These are phyloP conservation scores for Tautogolabrus adspersus DNA, from an alignment of 2,113 vertebrate genomes.

Conservation along the genomic window DNA sequence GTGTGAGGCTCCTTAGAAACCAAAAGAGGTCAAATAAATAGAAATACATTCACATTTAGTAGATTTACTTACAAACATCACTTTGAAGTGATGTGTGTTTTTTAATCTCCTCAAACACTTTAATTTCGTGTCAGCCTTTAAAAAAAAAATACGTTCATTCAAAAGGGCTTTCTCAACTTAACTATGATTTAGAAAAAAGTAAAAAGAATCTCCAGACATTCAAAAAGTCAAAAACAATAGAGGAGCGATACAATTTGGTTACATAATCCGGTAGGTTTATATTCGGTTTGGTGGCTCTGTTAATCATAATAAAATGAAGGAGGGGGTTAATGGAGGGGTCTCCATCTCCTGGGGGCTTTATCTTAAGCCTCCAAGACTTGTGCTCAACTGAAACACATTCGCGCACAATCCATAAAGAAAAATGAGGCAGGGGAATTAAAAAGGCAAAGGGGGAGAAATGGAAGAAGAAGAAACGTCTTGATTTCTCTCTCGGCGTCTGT, in stretches of 20 bases:
- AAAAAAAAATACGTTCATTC: background rate
- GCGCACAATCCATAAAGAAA: constrained; percentile 43
- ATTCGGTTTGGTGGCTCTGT: constrained; percentile 22
- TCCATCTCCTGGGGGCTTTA: constrained; percentile 24
- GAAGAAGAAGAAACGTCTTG: constrained; percentile 37
- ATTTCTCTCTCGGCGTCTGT: constrained; percentile 65
- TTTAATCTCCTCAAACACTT: background rate
- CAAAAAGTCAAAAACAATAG: constrained; percentile 3
- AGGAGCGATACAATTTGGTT: constrained; percentile 27
- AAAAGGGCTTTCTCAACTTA: background rate
- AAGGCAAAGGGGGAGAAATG: background rate
- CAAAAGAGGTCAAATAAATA: background rate
- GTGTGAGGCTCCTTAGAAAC: background rate
- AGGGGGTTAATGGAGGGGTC: constrained; percentile 19
- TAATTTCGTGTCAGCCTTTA: background rate
- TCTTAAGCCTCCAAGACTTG: constrained; percentile 24
- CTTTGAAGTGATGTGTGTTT: background rate
- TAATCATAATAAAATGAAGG: constrained; percentile 32
- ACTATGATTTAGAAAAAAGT: background rate
- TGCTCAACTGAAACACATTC: constrained; percentile 51
- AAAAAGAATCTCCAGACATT: constrained; percentile 11
- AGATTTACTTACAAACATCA: constrained; percentile 1
- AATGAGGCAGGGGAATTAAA: constrained; percentile 13
- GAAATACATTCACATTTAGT: constrained; percentile 8
- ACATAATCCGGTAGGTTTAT: constrained; percentile 48